Evolutionary conservation across 1,140 invertebrate genomes (phyloP).

Genomic region (Planococcus citri): DNA sequence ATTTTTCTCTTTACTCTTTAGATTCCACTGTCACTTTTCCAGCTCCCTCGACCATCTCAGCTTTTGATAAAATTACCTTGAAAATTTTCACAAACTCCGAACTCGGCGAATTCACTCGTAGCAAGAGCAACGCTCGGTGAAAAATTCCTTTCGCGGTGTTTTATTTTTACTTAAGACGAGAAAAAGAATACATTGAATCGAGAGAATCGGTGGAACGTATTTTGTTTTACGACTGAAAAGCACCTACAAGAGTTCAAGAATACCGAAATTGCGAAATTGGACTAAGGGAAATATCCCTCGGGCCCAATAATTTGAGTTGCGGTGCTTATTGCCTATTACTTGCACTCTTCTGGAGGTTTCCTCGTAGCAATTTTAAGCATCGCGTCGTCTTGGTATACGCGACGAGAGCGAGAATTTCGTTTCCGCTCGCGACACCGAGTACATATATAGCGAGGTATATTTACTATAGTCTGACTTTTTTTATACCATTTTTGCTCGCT

Average conservation of each 20-base stretch:
- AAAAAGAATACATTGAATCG: conserved; percentile 11
- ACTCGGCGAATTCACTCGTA: too few species aligned
- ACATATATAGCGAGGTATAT: background rate
- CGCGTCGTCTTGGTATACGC: background rate
- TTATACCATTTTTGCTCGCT: background rate
- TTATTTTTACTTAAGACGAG: too few species aligned
- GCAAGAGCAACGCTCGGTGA: too few species aligned
- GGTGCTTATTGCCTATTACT: conserved; percentile 15
- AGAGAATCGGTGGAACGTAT: background rate
- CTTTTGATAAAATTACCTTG: too few species aligned
- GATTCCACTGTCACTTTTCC: too few species aligned
- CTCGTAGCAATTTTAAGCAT: background rate
- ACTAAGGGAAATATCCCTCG: conserved; percentile 11
- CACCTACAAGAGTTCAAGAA: conserved; percentile 17
- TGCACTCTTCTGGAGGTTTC: conserved; percentile 5
- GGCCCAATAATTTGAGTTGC: conserved; percentile 12
- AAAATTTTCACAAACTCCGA: too few species aligned
- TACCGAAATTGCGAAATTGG: conserved; percentile 15
- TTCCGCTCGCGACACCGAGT: too few species aligned
- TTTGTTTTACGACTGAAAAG: conserved; percentile 17
- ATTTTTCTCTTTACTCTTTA: too few species aligned
- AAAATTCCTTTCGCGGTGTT: too few species aligned
- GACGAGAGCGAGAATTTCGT: background rate
- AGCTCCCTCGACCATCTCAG: too few species aligned
- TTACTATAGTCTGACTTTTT: background rate